These are phyloP conservation scores for Paramormyrops kingsleyae DNA, from an alignment of 2,113 vertebrate species.

Conservation along the genomic window DNA sequence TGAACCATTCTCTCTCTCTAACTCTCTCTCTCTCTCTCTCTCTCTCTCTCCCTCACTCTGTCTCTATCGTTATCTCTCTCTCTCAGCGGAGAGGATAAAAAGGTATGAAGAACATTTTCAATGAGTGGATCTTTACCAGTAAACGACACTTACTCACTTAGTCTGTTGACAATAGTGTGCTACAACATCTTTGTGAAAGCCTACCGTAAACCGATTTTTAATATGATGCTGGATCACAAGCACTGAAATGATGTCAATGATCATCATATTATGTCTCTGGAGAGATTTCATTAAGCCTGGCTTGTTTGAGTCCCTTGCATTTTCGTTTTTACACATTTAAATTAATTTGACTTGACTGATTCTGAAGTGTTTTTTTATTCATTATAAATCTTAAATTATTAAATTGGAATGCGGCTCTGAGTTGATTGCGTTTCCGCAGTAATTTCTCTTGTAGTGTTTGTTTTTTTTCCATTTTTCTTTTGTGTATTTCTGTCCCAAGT, in stretches of 20 bases:
- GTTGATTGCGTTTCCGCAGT: not conserved
- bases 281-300: not conserved
- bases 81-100: not conserved
- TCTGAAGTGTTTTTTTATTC: not conserved
- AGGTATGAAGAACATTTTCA: conserved; percentile 1
- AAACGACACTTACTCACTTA: not conserved
- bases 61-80: not conserved
- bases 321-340: not conserved
- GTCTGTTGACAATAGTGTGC: not conserved
- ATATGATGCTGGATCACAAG: not conserved
- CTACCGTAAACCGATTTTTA: not conserved
- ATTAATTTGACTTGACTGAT: conserved; percentile 1
- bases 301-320: not conserved
- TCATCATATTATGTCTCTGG: not conserved
- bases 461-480: not conserved
- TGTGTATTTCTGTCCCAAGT: not conserved
- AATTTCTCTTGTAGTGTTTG: not conserved
- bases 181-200: not conserved
- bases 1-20: not conserved
- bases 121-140: not conserved
- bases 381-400: conserved; percentile 3
- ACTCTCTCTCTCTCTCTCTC: not conserved
- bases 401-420: not conserved
- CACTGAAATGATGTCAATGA: not conserved
- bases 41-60: not conserved